A percentile compares a stretch with the other conserved stretches of the same genome.
phyloP scores from a whole-genome alignment of 2,888 invertebrate species.

The Chloroclystis v-ata region DNA sequence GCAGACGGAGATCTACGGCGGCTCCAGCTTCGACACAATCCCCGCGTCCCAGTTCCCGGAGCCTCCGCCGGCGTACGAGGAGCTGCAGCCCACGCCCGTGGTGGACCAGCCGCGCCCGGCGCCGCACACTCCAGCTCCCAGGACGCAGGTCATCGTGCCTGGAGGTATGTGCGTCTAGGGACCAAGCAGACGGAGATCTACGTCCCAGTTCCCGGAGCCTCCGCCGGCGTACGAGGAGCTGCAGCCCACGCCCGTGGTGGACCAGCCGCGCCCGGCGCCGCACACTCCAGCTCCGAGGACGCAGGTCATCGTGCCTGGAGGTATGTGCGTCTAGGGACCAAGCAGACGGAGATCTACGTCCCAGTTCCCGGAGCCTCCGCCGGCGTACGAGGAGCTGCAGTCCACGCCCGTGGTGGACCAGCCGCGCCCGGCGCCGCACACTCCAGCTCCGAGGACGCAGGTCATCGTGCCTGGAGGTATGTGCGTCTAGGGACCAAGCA shows the following conservation, averaged over 20 bases:
- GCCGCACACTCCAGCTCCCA: constrained; percentile 24
- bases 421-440: constrained; percentile 8
- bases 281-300: constrained; percentile 37
- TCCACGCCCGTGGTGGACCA: constrained; percentile 14
- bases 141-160: constrained; percentile 49
- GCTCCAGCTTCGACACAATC: constrained; percentile 33
- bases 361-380: constrained; percentile 56
- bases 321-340: constrained; percentile 36
- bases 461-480: too few species aligned
- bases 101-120: constrained; percentile 19
- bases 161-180: constrained; percentile 26
- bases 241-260: constrained; percentile 5
- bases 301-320: too few species aligned
- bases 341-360: constrained; percentile 47
- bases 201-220: constrained; percentile 50
- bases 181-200: too few species aligned
- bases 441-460: constrained; percentile 40
- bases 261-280: constrained; percentile 15
- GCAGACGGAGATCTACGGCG: constrained; percentile 47
- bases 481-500: constrained; percentile 43
- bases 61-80: constrained; percentile 61
- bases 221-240: constrained; percentile 60
- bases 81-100: constrained; percentile 23
- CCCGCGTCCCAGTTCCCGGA: constrained; percentile 49
- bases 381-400: constrained; percentile 50